phyloP scores from a whole-genome alignment of 2,888 invertebrate species.

The Gastracanthus pulcherrimus region DNA sequence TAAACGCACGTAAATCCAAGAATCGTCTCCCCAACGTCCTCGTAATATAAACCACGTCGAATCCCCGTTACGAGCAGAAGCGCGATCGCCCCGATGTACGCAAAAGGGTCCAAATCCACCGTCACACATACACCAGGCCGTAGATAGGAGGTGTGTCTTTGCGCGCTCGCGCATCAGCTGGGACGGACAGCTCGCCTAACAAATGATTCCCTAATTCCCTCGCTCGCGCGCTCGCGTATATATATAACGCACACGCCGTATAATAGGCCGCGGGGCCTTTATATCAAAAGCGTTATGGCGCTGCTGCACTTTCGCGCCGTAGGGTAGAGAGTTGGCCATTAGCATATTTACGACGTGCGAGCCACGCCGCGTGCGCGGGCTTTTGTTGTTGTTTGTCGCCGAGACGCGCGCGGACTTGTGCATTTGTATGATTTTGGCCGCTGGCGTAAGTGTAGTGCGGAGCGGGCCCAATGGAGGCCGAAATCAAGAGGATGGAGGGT shows the following conservation, averaged over 20 bases:
- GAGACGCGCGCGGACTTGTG: not conserved
- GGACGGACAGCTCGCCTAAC: slow-evolving; percentile 75
- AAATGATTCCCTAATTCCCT: slow-evolving; percentile 76
- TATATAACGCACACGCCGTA: slow-evolving; percentile 58
- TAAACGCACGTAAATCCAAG: too few relatives aligned
- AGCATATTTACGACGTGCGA: slow-evolving; percentile 73
- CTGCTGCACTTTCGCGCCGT: not conserved
- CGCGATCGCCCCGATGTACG: not conserved
- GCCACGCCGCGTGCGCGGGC: slow-evolving; percentile 48
- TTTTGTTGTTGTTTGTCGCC: slow-evolving; percentile 20
- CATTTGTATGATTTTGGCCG: not conserved
- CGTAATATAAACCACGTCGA: not conserved
- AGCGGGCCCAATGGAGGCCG: too few relatives aligned
- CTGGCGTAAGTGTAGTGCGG: slow-evolving; percentile 8
- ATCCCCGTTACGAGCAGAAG: not conserved
- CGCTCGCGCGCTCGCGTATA: not conserved
- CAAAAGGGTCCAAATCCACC: too few relatives aligned
- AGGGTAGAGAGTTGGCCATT: slow-evolving; percentile 62
- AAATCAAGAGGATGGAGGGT: too few relatives aligned
- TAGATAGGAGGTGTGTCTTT: slow-evolving; percentile 60
- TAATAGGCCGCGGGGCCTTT: slow-evolving; percentile 69
- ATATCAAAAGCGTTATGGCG: not conserved
- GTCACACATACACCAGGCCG: not conserved
- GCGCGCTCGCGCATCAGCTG: slow-evolving; percentile 69
- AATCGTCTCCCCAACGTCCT: not conserved